These are phyloP conservation scores for Oophaga pumilio DNA, from an alignment of 2,113 vertebrate genomes.

Conservation along the genomic window DNA sequence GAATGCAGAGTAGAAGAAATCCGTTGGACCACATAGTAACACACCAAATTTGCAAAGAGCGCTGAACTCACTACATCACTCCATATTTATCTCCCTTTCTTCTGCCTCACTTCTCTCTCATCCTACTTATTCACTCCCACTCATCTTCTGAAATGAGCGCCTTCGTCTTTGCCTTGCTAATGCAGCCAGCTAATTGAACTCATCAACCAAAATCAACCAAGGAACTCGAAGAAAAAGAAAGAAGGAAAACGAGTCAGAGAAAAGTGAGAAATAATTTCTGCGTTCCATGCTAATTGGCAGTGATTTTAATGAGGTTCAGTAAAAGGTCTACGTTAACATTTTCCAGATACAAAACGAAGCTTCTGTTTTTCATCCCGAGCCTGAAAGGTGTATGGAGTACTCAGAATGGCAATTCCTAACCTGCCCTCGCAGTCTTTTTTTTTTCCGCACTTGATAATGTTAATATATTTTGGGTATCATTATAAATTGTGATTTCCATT, in stretches of 20 bases:
- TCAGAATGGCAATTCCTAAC: background rate
- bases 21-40: slow-evolving; percentile 15
- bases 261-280: slow-evolving; percentile 56
- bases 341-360: slow-evolving; percentile 11
- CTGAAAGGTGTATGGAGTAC: background rate
- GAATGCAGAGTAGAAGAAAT: slow-evolving; percentile 1
- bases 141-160: slow-evolving; percentile 49
- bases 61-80: slow-evolving; percentile 21
- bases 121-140: slow-evolving; percentile 53
- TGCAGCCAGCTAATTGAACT: slow-evolving; percentile 58
- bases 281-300: slow-evolving; percentile 50
- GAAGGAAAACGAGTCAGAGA: slow-evolving; percentile 49
- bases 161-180: slow-evolving; percentile 58
- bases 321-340: slow-evolving; percentile 48
- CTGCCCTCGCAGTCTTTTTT: background rate
- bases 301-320: slow-evolving; percentile 58
- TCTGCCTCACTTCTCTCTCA: slow-evolving; percentile 48
- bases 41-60: slow-evolving; percentile 7
- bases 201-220: slow-evolving; percentile 58
- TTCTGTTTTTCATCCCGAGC: background rate
- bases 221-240: slow-evolving; percentile 55
- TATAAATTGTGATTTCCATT: background rate
- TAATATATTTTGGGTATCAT: background rate
- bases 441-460: background rate
- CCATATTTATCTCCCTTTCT: slow-evolving; percentile 35